Base-by-base conservation (phyloP, 1,140 invertebrate genomes). In the Drosophila miranda region DNA sequence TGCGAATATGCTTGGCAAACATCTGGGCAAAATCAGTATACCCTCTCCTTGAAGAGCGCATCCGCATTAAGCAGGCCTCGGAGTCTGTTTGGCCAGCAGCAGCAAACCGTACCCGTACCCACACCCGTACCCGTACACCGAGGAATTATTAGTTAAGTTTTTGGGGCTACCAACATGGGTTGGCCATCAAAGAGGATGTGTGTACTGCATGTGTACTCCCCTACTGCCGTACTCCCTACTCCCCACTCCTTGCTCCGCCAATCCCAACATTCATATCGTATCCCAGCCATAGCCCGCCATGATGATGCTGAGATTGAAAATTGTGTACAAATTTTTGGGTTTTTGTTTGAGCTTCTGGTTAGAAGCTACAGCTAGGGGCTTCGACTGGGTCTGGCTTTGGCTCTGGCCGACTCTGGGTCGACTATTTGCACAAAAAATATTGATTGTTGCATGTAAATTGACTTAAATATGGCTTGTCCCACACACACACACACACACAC, bases 371-470 rank as follows among this genome's bases (percentile, higher is more conserved):
- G 45, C n/a, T 42, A 46, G 45, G 3, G 13, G 57, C 16, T 56
- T 41, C 16, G 51, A 26, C 1, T 19, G 14, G 55, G 34, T 26
- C 23, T 26, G 23, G 6, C 28, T 44, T 13, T 8, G 23, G 11
- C 9, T 44, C 23, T 26, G 23, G 3, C 23, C 6, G 9, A 50
- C 30, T n/a, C 8, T 68, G 71, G 62, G 73, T 68, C 53, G 52
- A 68, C 71, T 75, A 68, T 75, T 75, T 75, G 73, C 71, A 57
- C 74, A 75, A 76, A 76, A 76, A 76, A 76, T 76, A 76, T 76
- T 76, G 74, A 76, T 76, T 76, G 74, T 76, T 76, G 72, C 74
- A 76, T 76, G 74, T 76, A 76, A 76, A 76, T 76, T 76, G 74
- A 75, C 74, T 76, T 76, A 75, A 75, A 75, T 75, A 75, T 75